Evolutionary conservation across 2,113 vertebrate species (phyloP), one percentile per base, ranked within the genome.

Genomic region (Prunella himalayana): DNA sequence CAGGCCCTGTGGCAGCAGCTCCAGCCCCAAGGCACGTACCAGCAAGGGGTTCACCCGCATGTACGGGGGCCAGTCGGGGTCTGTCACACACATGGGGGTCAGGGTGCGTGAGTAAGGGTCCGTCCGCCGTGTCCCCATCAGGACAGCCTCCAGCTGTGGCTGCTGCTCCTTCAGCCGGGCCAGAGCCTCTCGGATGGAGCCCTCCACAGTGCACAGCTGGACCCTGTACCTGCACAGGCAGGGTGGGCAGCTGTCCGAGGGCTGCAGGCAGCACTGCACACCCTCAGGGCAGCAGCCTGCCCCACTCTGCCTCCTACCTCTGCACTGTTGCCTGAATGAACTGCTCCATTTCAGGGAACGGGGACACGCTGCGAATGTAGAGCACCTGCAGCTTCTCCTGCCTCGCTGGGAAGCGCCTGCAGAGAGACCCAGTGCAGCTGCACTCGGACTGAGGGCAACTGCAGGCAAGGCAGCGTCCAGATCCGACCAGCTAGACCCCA

Each of bases 311-410:
- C 54, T 53, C 2, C 3, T 85, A 99, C 99, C 99, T 99, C 96
- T 98, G 98, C 56, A 98, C 98, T 0, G 99, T 99, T 21, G 99
- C 98, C 95, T 99, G 98, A n/a, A 99, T 98, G 95, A 99, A 99
- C 90, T 98, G 98, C 92, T 99, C 99, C 98, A 99, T 98, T 94
- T 99, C 99, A 0, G 99, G 98, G 94, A 99, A 99, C 1, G 99
- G 98, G 8, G 99, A 99, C 42, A 98, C 90, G 2, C 94, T 97
- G 13, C 98, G 98, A 80, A 99, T 98, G 78, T 99, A 99, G 35
- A 99, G 98, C 71, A 98, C 98, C 97, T 98, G 98, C 83, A 99
- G 97, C 80, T 96, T 98, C 66, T 99, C 98, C 93, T 97, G 98
- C 51, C 91, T 84, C 5, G 91, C 98, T 5, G 98, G 98, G 92